Conservation (phyloP, 1,140 invertebrate genomes). For the Aphelenchoides avenae region DNA sequence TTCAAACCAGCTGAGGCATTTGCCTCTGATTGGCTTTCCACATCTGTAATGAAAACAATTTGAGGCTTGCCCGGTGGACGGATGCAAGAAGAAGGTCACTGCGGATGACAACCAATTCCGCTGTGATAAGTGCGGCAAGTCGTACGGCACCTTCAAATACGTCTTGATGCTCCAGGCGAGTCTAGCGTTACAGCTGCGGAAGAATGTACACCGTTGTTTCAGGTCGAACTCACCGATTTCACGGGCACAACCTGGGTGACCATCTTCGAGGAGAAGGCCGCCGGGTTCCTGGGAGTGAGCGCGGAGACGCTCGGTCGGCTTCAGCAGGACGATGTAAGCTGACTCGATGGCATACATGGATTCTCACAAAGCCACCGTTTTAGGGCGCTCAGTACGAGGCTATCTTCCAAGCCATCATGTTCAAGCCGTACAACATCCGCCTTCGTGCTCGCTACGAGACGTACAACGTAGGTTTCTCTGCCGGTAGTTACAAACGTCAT, state of each 20-base stretch:
- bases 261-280: conserved; percentile 79
- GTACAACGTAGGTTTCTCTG: conserved; percentile 34
- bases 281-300: conserved; percentile 72
- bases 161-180: conserved; percentile 75
- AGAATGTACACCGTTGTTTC: conserved; percentile 7
- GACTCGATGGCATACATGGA: conserved; percentile 8
- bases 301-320: conserved; percentile 69
- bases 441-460: conserved; percentile 24
- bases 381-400: conserved; percentile 23
- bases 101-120: conserved; percentile 77
- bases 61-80: conserved; percentile 42
- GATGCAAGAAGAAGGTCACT: conserved; percentile 51
- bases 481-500: neutral
- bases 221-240: conserved; percentile 76
- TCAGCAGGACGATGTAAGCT: conserved; percentile 63
- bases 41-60: conserved; percentile 15
- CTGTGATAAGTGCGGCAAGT: conserved; percentile 87
- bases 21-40: conserved; percentile 9
- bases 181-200: conserved; percentile 38
- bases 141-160: conserved; percentile 79
- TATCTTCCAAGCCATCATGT: conserved; percentile 19
- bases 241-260: conserved; percentile 78
- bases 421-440: conserved; percentile 23
- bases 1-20: neutral
- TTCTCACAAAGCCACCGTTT: neutral